Base-by-base conservation (phyloP, 2,113 vertebrate genomes). In the Oryzias curvinotus region DNA sequence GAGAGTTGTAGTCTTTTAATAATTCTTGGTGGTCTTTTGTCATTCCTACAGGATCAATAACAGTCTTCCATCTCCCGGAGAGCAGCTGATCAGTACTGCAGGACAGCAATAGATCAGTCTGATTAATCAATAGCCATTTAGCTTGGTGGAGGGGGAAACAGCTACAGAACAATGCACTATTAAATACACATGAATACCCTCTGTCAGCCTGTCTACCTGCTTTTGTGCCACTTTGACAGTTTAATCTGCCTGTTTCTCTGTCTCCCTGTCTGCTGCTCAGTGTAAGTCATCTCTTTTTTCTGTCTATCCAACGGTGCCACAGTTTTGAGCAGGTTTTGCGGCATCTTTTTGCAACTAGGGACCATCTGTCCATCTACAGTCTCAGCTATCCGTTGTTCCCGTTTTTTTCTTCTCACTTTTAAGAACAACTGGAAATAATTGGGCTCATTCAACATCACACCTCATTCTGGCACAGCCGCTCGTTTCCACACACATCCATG, bases 111-210 rank as follows among this genome's bases (percentile, higher is more conserved):
- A 83, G 86, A 87, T 90, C 88, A 88, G 81, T 66, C 85, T 80
- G 84, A 88, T 90, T 78, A 88, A 88, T 90, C 88, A 80, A 90
- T 90, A 88, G 69, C 82, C 85, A 90, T 90, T 90, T 87, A 87
- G 82, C 81, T 75, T 75, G 86, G 65, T 77, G 82, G 80, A 88
- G 80, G 81, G 71, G 86, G 85, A 86, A 88, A 87, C 86, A 86
- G 86, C 80, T 68, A 65, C 80, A 85, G 83, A 86, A 88, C 80
- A 88, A 87, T 88, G 85, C 69, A 80, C 83, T 83, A 86, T 87
- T 80, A 87, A 87, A 84, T 65, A 26, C 59, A 67, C 81, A 87
- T 88, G 86, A 90, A 86, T 84, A 81, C 71, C 60, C 28, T 57
- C 59, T 68, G 79, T 78, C 80, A 72, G 75, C 41, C 70, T 30